Percentiles rank a stretch among this genome's conserved stretches.
These are phyloP conservation scores for Acanthisitta chloris DNA, from an alignment of 2,113 vertebrate genomes.

Conservation along the genomic window DNA sequence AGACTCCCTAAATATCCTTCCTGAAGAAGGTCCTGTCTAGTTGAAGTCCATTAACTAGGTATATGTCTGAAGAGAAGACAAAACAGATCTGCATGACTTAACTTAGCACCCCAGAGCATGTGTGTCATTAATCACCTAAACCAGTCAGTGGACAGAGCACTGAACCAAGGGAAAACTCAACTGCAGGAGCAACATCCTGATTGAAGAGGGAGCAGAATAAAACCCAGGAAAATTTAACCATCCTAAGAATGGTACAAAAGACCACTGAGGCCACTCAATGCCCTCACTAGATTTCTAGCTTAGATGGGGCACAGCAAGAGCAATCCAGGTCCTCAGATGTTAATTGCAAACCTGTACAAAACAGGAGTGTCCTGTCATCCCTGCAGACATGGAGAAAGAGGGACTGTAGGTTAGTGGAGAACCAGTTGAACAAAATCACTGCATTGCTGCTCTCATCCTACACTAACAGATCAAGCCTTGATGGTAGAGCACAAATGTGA, in stretches of 20 bases:
- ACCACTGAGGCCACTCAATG: neutral
- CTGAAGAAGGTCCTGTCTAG: neutral
- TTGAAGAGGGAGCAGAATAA: neutral
- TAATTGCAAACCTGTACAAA: neutral
- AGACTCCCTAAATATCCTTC: neutral
- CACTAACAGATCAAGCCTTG: neutral
- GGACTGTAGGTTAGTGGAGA: neutral
- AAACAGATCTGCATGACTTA: neutral
- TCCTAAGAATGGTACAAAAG: neutral
- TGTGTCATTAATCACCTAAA: neutral
- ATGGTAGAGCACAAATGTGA: fast-evolving
- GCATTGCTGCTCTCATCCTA: neutral
- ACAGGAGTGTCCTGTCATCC: fast-evolving
- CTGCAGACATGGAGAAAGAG: fast-evolving
- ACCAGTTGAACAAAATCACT: neutral
- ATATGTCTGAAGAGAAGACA: neutral
- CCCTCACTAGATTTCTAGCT: neutral
- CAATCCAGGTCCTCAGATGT: neutral
- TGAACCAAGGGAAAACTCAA: neutral
- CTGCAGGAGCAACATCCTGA: neutral
- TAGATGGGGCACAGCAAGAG: neutral
- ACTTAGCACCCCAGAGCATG: fast-evolving
- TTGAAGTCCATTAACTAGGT: neutral
- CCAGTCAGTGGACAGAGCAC: neutral
- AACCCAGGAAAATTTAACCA: neutral